A percentile compares a stretch with the other conserved stretches of the same genome.
These are phyloP conservation scores for Agriotes lineatus DNA, from an alignment of 2,888 invertebrate genomes.

Conservation along the genomic window DNA sequence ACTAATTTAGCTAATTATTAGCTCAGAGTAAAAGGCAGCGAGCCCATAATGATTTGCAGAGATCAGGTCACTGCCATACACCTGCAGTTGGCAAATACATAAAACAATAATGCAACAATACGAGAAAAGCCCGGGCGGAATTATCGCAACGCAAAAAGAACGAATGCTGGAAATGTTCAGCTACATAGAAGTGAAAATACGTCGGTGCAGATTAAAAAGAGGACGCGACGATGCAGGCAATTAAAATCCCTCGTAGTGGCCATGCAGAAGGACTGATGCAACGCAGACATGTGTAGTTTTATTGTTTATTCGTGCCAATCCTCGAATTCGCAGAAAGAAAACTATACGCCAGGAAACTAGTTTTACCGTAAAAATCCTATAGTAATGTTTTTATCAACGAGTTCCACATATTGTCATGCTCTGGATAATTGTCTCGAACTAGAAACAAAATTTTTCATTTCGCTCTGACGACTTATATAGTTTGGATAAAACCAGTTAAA, in stretches of 20 bases:
- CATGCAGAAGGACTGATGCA: conserved; percentile 1
- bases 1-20: conserved; percentile 23
- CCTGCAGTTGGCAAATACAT: conserved; percentile 22
- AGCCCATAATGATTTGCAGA: conserved; percentile 13
- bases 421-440: conserved; percentile 13
- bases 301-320: conserved; percentile 28
- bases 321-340: conserved; percentile 38
- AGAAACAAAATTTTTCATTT: conserved; percentile 5
- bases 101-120: conserved; percentile 23
- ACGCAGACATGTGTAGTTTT: conserved; percentile 35
- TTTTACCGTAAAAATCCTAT: conserved; percentile 33
- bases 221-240: neutral
- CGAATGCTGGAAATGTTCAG: conserved; percentile 5
- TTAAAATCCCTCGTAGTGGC: neutral
- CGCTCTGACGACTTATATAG: neutral
- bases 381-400: conserved; percentile 37
- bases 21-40: conserved; percentile 16
- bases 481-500: too few species aligned
- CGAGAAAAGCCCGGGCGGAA: conserved; percentile 12
- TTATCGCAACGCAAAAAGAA: conserved; percentile 22
- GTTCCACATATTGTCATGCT: conserved; percentile 26
- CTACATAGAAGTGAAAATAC: conserved; percentile 4
- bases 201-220: conserved; percentile 12
- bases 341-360: conserved; percentile 35
- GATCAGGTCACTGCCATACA: conserved; percentile 24